Conservation (phyloP, 2,113 vertebrate genomes). For the Semicossyphus pulcher region DNA sequence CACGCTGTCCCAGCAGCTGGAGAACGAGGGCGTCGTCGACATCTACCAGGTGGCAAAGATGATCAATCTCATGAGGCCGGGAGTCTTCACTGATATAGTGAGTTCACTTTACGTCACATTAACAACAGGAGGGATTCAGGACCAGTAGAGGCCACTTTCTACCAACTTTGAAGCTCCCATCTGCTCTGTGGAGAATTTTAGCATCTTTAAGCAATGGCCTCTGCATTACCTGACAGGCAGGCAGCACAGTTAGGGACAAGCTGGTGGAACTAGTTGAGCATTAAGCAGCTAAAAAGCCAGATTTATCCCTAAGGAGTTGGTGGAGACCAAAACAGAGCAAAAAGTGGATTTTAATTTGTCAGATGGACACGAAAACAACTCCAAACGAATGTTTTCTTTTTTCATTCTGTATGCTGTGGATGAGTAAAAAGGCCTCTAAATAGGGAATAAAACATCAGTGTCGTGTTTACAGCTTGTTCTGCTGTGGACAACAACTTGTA, state of each 20-base stretch:
- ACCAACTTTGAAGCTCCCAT: not conserved
- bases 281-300: too few relatives aligned
- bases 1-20: slow-evolving; percentile 96
- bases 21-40: slow-evolving; percentile 95
- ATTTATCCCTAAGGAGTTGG: not conserved
- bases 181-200: not conserved
- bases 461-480: slow-evolving; percentile 8
- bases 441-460: not conserved
- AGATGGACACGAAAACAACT: not conserved
- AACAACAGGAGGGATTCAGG: not conserved
- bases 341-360: not conserved
- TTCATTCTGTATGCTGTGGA: not conserved
- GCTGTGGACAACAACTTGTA: not conserved
- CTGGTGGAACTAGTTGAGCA: too few relatives aligned
- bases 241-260: not conserved
- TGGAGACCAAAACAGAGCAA: slow-evolving; percentile 5
- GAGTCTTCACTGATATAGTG: slow-evolving; percentile 99
- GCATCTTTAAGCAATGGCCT: not conserved
- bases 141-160: not conserved
- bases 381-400: not conserved
- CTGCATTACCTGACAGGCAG: not conserved
- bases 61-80: slow-evolving; percentile 99
- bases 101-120: slow-evolving; percentile 70
- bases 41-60: slow-evolving; percentile 99
- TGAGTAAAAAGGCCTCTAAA: not conserved